Base-by-base conservation (phyloP, 2,113 vertebrate species). In the Eubucco bourcierii region DNA sequence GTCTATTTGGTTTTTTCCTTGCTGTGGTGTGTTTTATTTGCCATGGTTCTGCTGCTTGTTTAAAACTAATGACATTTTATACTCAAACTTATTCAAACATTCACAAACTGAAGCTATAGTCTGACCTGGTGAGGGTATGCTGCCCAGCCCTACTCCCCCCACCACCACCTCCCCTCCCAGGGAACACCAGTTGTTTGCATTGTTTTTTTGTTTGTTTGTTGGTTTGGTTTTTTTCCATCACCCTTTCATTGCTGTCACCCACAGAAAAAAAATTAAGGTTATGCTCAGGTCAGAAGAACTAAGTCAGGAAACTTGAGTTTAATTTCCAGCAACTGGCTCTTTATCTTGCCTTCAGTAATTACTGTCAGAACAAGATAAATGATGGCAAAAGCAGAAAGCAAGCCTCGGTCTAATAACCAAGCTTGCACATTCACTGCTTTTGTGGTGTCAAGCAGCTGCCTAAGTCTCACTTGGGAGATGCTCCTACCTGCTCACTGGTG, bases 351-450 rank as follows among this genome's bases (percentile, higher is more conserved):
- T 78, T 88, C 31, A 16, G 55, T 64, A 83, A 85, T 85, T 71
- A 64, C 34, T n/a, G 20, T 59, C 76, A 33, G 31, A 77, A 29
- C 5, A 52, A 64, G 46, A 73, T 13, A 82, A 83, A 91, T 3
- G 4, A 25, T 28, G 24, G 23, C 52, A 88, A 83, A 31, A 12
- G 1, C 25, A 90, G 21, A 87, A 60, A 80, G 60, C 23, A 65
- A 80, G 61, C n/a, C 12, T 66, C 67, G 23, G 52, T 80, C 34
- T 74, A 34, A 77, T 25, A 41, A 37, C 14, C 5, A 39, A 23
- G 15, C 29, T 80, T 0, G 0, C 10, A 39, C 63, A 46, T 20
- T 16, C 0, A 0, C 25, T 66, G 16, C 24, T 3, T 31, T 33
- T 55, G 23, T 6, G 19, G 41, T 46, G 46, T 60, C 46, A 55